phyloP scores from a whole-genome alignment of 1,140 invertebrate genomes.

The Drosophila varians region DNA sequence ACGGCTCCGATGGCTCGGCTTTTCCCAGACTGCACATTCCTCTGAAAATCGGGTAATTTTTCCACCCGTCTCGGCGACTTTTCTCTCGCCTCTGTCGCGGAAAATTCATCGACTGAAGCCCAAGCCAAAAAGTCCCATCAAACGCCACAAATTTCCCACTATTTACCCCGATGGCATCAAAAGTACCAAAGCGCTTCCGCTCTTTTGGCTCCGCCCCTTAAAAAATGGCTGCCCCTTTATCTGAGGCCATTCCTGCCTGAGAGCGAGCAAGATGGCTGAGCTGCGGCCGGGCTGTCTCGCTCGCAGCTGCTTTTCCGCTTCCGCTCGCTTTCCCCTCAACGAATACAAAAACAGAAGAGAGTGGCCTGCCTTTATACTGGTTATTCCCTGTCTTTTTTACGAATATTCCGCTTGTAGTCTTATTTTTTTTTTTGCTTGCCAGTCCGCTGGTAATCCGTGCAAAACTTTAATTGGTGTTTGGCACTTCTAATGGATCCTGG shows the following conservation, averaged over 20 bases:
- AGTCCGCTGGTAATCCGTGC: constrained; percentile 51
- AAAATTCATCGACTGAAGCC: constrained; percentile 16
- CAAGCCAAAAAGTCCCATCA: constrained; percentile 12
- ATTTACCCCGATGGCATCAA: constrained; percentile 50
- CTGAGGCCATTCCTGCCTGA: constrained; percentile 16
- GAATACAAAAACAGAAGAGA: constrained; percentile 15
- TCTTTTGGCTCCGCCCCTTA: constrained; percentile 60
- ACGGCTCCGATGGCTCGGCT: constrained; percentile 35
- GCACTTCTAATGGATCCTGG: constrained; percentile 59
- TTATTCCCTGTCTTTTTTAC: constrained; percentile 8
- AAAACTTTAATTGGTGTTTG: constrained; percentile 75
- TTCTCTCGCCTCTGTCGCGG: constrained; percentile 9
- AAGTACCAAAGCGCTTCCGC: constrained; percentile 26
- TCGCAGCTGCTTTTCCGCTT: constrained; percentile 10
- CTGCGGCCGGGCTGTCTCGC: background rate
- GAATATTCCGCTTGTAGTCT: background rate
- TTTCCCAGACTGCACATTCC: constrained; percentile 24
- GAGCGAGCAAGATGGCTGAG: constrained; percentile 35
- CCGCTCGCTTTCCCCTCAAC: constrained; percentile 19
- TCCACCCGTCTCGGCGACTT: constrained; percentile 14
- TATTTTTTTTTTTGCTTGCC: background rate
- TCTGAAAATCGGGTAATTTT: constrained; percentile 15
- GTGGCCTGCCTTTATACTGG: constrained; percentile 5
- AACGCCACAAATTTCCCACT: constrained; percentile 54
- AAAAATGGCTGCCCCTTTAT: constrained; percentile 80